phyloP scores from a whole-genome alignment of 1,140 invertebrate species.

The Drosophila suzukii region DNA sequence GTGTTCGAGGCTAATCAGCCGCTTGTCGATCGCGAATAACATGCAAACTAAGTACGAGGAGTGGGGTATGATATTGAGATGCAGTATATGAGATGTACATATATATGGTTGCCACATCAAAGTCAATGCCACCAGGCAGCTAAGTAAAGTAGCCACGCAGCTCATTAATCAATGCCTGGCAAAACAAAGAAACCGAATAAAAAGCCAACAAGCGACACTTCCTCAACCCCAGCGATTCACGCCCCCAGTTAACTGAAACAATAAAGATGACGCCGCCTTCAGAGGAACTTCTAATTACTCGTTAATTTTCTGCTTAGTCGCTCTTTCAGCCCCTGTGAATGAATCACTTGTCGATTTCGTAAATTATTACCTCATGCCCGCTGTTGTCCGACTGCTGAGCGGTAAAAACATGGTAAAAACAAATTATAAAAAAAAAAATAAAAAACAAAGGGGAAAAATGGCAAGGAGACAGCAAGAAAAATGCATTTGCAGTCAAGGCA shows the following conservation, averaged over 20 bases:
- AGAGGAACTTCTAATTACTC: conserved; percentile 77
- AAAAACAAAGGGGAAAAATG: conserved; percentile 1
- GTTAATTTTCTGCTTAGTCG: conserved; percentile 73
- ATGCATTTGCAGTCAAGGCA: conserved; percentile 38
- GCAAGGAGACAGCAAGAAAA: conserved; percentile 41
- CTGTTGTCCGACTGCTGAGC: conserved; percentile 30
- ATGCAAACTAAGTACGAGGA: conserved; percentile 13
- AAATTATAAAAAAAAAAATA: neutral
- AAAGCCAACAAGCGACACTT: conserved; percentile 69
- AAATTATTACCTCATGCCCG: conserved; percentile 74
- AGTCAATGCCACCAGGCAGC: conserved; percentile 50
- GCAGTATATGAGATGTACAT: neutral
- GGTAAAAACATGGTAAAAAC: conserved; percentile 9
- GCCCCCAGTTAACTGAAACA: conserved; percentile 45
- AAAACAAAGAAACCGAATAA: conserved; percentile 54
- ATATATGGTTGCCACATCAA: conserved; percentile 56
- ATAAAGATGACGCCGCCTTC: conserved; percentile 69
- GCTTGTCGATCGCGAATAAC: conserved; percentile 48
- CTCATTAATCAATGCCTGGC: conserved; percentile 68
- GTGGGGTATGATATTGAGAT: conserved; percentile 7
- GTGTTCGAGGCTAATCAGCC: conserved; percentile 51
- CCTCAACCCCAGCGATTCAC: conserved; percentile 33
- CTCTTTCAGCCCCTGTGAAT: conserved; percentile 18
- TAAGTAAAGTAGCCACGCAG: conserved; percentile 25
- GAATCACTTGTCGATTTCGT: conserved; percentile 80